Conservation (phyloP, 2,113 vertebrate genomes). For the Poeciliopsis occidentalis region DNA sequence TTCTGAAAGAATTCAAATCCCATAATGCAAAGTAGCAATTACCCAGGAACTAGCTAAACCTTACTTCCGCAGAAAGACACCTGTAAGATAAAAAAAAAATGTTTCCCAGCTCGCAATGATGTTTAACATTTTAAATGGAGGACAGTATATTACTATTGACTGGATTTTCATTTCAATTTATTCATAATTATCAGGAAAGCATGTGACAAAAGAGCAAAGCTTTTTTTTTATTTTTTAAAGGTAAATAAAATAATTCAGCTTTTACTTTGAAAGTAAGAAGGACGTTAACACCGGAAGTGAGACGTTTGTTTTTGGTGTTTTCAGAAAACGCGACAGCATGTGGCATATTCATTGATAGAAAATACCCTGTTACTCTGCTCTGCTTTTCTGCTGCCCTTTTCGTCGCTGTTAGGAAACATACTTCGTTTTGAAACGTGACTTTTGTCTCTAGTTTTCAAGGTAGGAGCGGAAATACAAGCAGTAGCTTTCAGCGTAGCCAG, state of each 20-base stretch:
- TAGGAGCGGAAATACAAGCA: background rate
- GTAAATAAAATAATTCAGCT: background rate
- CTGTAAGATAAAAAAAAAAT: background rate
- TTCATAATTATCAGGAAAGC: too few species aligned
- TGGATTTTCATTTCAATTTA: too few species aligned
- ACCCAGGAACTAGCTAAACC: conserved; percentile 4
- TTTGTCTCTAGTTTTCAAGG: conserved; percentile 25
- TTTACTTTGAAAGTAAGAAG: conserved; percentile 19
- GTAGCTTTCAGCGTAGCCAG: background rate
- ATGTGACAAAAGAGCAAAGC: background rate
- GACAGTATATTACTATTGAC: too few species aligned
- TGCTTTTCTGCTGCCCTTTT: too few species aligned
- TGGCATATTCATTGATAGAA: background rate
- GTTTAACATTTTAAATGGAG: too few species aligned
- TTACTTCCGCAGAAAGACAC: background rate
- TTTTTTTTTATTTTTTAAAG: too few species aligned
- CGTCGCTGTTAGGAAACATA: background rate
- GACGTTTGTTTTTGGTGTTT: background rate
- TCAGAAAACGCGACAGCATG: conserved; percentile 20
- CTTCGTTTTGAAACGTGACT: background rate
- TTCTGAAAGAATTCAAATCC: conserved; percentile 18
- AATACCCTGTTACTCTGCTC: background rate
- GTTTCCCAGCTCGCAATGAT: too few species aligned
- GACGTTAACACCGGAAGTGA: conserved; percentile 27
- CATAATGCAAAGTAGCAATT: conserved; percentile 21